These are phyloP conservation scores for Enoplosus armatus DNA, from an alignment of 2,797 vertebrate genomes.

Conservation along the genomic window DNA sequence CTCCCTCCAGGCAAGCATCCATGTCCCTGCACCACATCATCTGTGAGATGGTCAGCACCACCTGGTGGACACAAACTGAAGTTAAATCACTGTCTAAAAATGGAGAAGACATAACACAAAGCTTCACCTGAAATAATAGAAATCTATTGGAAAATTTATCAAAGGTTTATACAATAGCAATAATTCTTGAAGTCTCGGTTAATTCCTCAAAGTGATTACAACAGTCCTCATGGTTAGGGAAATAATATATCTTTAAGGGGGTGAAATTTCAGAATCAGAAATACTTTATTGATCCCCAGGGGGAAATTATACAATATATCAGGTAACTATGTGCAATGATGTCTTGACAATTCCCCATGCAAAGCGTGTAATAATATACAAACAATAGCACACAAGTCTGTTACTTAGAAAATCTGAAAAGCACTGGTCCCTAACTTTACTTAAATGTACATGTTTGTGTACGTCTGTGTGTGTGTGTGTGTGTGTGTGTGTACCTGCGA, in stretches of 20 bases:
- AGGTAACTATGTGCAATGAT: not conserved
- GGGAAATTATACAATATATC: no score
- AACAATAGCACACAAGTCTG: not conserved
- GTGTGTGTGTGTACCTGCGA: constrained; percentile 81
- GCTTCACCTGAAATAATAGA: not conserved
- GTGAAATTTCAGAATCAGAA: no score
- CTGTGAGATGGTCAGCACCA: constrained; percentile 92
- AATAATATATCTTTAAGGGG: not conserved
- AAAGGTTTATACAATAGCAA: not conserved
- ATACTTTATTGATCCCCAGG: no score
- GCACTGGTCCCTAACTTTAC: not conserved
- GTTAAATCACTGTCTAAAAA: not conserved
- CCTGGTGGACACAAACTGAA: constrained; percentile 74
- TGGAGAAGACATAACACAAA: not conserved
- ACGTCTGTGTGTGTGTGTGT: constrained; percentile 6
- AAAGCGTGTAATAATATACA: not conserved
- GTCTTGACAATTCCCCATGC: not conserved
- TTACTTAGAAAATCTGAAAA: not conserved
- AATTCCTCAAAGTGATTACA: not conserved
- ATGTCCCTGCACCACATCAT: constrained; percentile 92
- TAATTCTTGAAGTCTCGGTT: not conserved
- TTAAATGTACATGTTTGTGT: not conserved
- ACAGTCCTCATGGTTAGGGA: not conserved
- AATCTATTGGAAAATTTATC: not conserved
- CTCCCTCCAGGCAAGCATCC: constrained; percentile 85